Evolutionary conservation across 1,140 invertebrate genomes (phyloP), one percentile per base, ranked within the genome.

Genomic region (Gonioctena quinquepunctata): DNA sequence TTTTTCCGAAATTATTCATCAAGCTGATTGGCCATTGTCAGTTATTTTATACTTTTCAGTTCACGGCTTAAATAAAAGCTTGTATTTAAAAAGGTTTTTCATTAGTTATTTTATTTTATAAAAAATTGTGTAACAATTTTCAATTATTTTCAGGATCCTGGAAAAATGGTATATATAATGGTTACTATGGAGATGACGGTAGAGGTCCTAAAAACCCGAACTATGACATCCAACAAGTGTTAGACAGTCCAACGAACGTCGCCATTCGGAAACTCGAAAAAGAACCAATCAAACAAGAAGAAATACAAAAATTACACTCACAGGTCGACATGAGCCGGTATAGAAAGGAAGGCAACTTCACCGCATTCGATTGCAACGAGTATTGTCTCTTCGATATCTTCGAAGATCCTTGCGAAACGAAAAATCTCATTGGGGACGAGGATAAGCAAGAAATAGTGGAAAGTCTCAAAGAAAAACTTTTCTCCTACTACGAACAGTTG

Each of bases 321-420:
- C 11, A 69, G 60, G 18, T 76, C 7, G 69, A 76, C 49, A 69
- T 72, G 6, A 70, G 48, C 26, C 61, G 7, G 6, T 73, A 59
- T 26, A 72, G 19, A 60, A 19, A 21, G 13, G 6, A 19, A 22
- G 11, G 23, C 2, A 54, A 18, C 19, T 42, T n/a, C 22, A 16
- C 62, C 18, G 19, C 16, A n/a, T 67, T 22, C 27, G 18, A 23
- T 18, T 73, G 68, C 21, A 61, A 33, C 0, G 62, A 62, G 2
- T 70, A 68, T 11, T 97, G 95, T 77, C 85, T 97, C 0, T 95
- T 93, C 78, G 90, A 97, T 79, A 85, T 97, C 19, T 77, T 84
- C 1, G 77, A 86, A 19, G 95, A 97, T 85, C 95, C 95, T 4
- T 97, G 95, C 80, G 96, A 97, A 84, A 86, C 85, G 13, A 87